These are phyloP conservation scores for Pseudorhombus dupliciocellatus DNA, from an alignment of 2,113 vertebrate genomes.

Conservation along the genomic window DNA sequence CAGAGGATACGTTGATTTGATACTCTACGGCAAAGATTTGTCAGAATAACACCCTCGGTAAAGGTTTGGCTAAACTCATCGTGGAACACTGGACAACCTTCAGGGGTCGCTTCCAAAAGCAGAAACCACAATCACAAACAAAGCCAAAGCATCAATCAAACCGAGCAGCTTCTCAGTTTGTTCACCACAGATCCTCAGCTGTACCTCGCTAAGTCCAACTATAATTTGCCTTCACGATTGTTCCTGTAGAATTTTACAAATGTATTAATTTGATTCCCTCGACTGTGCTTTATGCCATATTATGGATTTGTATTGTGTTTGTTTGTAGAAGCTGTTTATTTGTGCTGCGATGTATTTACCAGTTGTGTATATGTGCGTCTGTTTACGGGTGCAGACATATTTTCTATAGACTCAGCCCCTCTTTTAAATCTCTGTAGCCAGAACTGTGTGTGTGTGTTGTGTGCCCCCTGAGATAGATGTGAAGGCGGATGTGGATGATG, in stretches of 20 bases:
- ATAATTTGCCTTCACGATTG: no score
- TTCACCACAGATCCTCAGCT: background rate
- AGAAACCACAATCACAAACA: background rate
- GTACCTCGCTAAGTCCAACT: background rate
- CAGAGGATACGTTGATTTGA: background rate
- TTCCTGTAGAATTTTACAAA: no score
- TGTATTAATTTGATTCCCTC: no score
- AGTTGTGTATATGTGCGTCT: slow-evolving; percentile 7
- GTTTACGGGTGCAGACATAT: slow-evolving; percentile 24
- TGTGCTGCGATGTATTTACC: no score
- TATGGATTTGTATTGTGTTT: slow-evolving; percentile 12
- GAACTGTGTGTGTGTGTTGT: slow-evolving; percentile 14
- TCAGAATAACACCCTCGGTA: background rate
- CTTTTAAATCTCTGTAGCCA: slow-evolving; percentile 62
- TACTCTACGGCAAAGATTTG: background rate
- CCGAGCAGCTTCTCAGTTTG: background rate
- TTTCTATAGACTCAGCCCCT: slow-evolving; percentile 37
- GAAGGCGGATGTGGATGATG: slow-evolving; percentile 28
- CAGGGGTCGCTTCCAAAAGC: background rate
- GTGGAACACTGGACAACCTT: background rate
- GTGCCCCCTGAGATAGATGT: background rate
- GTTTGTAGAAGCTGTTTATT: no score
- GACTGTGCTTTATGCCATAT: no score
- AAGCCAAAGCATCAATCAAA: no score
- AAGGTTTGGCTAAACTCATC: background rate